These are phyloP conservation scores for Trichonephila clavata DNA, from an alignment of 1,140 invertebrate species.

Conservation along the genomic window DNA sequence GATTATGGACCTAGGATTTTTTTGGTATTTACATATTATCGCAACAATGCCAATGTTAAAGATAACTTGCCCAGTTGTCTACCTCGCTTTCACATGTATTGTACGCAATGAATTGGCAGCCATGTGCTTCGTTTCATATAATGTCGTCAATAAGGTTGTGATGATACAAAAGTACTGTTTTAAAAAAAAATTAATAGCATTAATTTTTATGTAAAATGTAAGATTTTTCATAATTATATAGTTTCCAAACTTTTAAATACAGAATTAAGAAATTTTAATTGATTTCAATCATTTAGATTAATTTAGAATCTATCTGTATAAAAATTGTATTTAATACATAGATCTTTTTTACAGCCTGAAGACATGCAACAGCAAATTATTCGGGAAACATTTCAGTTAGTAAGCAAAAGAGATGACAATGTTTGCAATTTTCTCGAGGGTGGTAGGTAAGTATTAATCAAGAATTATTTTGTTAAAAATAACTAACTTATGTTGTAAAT, in stretches of 20 bases:
- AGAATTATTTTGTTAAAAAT: too few relatives aligned
- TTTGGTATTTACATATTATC: too few relatives aligned
- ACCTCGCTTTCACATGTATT: too few relatives aligned
- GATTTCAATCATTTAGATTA: neutral
- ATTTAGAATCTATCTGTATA: neutral
- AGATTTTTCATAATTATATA: neutral
- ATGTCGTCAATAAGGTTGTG: too few relatives aligned
- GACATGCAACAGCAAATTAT: conserved; percentile 99
- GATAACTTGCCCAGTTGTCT: too few relatives aligned
- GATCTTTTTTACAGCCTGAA: conserved; percentile 89
- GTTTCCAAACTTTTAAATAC: too few relatives aligned
- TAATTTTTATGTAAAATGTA: conserved; percentile 11
- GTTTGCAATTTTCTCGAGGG: conserved; percentile 99
- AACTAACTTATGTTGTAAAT: too few relatives aligned
- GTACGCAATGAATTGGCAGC: too few relatives aligned
- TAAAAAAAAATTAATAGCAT: too few relatives aligned
- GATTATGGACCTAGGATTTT: neutral
- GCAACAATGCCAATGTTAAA: too few relatives aligned
- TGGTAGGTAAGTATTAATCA: conserved; percentile 87
- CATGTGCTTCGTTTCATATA: too few relatives aligned
- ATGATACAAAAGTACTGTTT: too few relatives aligned
- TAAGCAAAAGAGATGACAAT: conserved; percentile 99
- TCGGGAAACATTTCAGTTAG: conserved; percentile 99
- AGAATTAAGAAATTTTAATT: neutral
- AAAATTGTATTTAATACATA: neutral